Evolutionary conservation across 2,113 vertebrate genomes (phyloP).

Genomic region (Rafetus swinhoei): DNA sequence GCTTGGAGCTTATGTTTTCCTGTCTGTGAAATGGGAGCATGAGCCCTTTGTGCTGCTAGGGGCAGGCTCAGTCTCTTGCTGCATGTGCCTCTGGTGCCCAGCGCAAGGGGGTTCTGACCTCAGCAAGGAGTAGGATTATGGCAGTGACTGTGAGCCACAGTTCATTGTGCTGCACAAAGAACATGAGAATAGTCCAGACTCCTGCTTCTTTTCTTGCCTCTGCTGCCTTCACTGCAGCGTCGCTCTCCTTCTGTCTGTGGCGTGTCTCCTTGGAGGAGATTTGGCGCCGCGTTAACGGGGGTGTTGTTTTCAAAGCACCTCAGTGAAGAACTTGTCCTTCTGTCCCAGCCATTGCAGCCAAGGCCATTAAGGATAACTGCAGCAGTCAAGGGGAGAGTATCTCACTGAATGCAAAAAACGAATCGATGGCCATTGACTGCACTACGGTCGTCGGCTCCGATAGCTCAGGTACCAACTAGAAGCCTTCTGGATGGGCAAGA

Average conservation of each 20-base stretch:
- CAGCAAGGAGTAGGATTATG: neutral
- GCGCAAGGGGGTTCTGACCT: neutral
- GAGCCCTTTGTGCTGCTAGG: neutral
- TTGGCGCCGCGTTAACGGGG: neutral
- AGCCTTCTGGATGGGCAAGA: neutral
- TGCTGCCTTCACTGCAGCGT: neutral
- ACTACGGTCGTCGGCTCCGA: neutral
- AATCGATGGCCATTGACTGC: neutral
- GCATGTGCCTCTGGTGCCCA: neutral
- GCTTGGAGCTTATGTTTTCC: too few relatives aligned
- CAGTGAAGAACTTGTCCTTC: neutral
- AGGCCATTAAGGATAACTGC: neutral
- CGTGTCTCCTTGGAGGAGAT: neutral
- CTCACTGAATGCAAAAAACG: neutral
- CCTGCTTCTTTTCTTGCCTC: neutral
- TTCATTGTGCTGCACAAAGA: neutral
- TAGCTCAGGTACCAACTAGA: neutral
- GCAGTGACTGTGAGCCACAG: neutral
- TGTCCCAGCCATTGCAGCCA: neutral
- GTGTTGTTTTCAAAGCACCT: neutral
- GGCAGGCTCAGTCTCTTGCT: neutral
- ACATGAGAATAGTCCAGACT: neutral
- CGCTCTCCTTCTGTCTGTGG: neutral
- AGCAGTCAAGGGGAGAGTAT: rapidly evolving
- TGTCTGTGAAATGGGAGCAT: neutral